Evolutionary conservation across 1,140 invertebrate genomes (phyloP).

Genomic region (Eufriesea mexicana): DNA sequence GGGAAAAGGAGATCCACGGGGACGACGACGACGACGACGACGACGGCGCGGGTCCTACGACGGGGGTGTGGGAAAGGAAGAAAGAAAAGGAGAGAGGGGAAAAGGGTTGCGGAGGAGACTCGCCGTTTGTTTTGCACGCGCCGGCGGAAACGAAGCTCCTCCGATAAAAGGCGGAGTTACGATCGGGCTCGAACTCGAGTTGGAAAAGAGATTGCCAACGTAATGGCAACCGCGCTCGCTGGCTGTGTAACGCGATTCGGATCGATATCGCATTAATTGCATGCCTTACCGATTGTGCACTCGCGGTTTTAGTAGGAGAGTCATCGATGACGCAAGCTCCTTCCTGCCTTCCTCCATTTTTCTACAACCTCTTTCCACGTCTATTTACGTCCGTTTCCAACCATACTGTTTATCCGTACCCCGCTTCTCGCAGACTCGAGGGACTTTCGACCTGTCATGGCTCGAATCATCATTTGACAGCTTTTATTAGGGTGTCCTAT

Average conservation of each 20-base stretch:
- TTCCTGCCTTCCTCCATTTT: background rate
- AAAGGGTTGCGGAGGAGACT: slow-evolving; percentile 40
- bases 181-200: slow-evolving; percentile 52
- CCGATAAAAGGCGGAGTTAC: slow-evolving; percentile 70
- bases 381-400: background rate
- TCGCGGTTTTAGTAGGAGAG: slow-evolving; percentile 50
- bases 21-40: background rate
- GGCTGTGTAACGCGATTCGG: slow-evolving; percentile 58
- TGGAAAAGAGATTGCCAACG: slow-evolving; percentile 63
- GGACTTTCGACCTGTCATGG: too few species aligned
- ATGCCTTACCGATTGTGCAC: slow-evolving; percentile 65
- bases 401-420: too few species aligned
- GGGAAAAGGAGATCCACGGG: background rate
- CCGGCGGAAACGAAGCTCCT: slow-evolving; percentile 70
- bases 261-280: slow-evolving; percentile 76
- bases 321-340: slow-evolving; percentile 23
- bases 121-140: slow-evolving; percentile 70
- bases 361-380: background rate
- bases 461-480: too few species aligned
- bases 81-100: background rate
- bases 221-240: slow-evolving; percentile 45
- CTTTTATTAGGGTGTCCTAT: too few species aligned
- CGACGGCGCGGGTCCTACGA: too few species aligned
- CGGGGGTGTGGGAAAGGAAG: background rate
- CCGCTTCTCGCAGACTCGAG: background rate